Evolutionary conservation across 2,888 invertebrate genomes (phyloP).

Genomic region (Tipula unca): DNA sequence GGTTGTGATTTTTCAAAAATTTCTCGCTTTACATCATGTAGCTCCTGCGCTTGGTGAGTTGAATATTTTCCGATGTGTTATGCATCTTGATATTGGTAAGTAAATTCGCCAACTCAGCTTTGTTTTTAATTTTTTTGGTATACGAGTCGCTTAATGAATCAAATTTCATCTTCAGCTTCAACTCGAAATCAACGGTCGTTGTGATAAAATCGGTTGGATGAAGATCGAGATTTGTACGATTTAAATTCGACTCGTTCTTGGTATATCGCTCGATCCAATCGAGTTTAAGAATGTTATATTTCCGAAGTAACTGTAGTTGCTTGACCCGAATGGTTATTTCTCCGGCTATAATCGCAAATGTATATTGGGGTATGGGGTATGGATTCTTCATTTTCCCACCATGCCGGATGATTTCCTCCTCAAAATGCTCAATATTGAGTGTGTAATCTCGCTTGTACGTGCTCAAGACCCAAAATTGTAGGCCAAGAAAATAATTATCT

Average conservation of each 20-base stretch:
- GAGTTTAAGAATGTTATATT: constrained; percentile 58
- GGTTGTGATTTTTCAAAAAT: neutral
- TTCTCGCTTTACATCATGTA: neutral
- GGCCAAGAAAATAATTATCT: constrained; percentile 51
- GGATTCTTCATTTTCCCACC: constrained; percentile 62
- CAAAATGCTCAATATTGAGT: constrained; percentile 47
- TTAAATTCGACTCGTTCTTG: constrained; percentile 30
- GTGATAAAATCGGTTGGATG: constrained; percentile 61
- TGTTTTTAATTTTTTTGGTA: constrained; percentile 46
- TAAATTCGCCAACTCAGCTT: constrained; percentile 48
- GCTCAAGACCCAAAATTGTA: constrained; percentile 61
- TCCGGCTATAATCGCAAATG: constrained; percentile 48
- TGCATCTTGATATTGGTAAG: constrained; percentile 40
- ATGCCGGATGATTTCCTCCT: constrained; percentile 38
- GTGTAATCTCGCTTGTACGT: constrained; percentile 41
- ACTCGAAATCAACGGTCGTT: constrained; percentile 46
- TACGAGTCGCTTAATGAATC: constrained; percentile 76
- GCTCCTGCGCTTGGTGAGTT: constrained; percentile 10
- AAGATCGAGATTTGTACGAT: constrained; percentile 39
- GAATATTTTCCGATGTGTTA: neutral
- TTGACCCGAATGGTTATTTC: constrained; percentile 48
- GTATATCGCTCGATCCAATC: constrained; percentile 57
- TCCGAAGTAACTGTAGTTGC: constrained; percentile 46
- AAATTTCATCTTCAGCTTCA: constrained; percentile 49
- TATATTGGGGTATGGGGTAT: constrained; percentile 33